phyloP scores from a whole-genome alignment of 2,888 invertebrate genomes.

The Microctonus brassicae region DNA sequence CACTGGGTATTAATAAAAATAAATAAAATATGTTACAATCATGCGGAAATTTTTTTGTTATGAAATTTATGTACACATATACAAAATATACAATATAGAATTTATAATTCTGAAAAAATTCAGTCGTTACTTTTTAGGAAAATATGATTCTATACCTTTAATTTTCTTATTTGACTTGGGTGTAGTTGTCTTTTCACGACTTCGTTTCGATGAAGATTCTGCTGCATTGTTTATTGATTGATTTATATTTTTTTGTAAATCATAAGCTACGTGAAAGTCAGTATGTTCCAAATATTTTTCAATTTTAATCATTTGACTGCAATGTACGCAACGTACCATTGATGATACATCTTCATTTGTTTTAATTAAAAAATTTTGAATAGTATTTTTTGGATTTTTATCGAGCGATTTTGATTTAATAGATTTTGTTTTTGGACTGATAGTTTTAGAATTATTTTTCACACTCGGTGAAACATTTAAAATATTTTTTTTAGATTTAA shows the following conservation, averaged over 20 bases:
- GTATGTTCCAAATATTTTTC: constrained; percentile 80
- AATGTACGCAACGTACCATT: constrained; percentile 77
- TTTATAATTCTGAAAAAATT: too few relatives aligned
- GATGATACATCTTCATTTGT: constrained; percentile 57
- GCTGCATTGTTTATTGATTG: neutral
- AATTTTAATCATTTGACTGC: constrained; percentile 75
- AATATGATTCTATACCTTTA: constrained; percentile 47
- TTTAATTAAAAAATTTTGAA: constrained; percentile 71
- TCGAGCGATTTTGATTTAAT: constrained; percentile 42
- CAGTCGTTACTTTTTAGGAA: constrained; percentile 45
- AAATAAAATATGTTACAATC: neutral
- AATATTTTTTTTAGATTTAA: constrained; percentile 41
- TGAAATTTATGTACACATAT: neutral
- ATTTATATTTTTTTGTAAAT: constrained; percentile 68
- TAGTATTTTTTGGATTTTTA: constrained; percentile 45
- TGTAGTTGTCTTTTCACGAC: neutral
- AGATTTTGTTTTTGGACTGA: too few relatives aligned
- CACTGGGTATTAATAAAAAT: neutral
- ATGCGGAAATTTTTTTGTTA: neutral
- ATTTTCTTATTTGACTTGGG: constrained; percentile 34
- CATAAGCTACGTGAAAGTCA: constrained; percentile 89
- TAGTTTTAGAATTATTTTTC: constrained; percentile 40
- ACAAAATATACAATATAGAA: neutral
- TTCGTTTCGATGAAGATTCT: neutral
- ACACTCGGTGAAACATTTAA: constrained; percentile 42